Base-by-base conservation (phyloP, 2,113 vertebrate species). In the Argyrosomus japonicus region DNA sequence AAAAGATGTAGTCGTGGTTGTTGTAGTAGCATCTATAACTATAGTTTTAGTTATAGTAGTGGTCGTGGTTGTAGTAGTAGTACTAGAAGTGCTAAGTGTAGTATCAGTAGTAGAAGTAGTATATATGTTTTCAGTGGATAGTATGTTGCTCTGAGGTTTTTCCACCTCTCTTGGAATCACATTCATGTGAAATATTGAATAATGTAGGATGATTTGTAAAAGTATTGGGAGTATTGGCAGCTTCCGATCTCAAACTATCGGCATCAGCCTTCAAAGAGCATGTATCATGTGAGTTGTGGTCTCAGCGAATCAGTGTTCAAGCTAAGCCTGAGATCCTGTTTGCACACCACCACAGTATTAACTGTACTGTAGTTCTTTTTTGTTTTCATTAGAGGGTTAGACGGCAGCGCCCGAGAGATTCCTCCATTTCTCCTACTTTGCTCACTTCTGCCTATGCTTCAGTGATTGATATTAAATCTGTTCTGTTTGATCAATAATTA, bases 401-500 rank as follows among this genome's bases (percentile, higher is more conserved):
- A 86, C 47, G 25, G 85, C 71, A 83, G 74, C 40, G 51, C 87
- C 82, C 45, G 25, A 64, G 86, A 90, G 82, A 77, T 79, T 86
- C 79, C 64, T 79, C 79, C 78, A 82, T 79, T 87, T 63, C 81
- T 89, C 77, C 84, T 87, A 87, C 89, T 87, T 85, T 87, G 88
- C 90, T 92, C 87, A 85, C 88, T 92, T 85, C 86, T 90, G 82
- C 91, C 79, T 73, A 68, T 87, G 90, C 92, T 86, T 87, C 84
- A 86, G 91, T 90, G 89, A 95, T 93, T 92, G 90, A 93, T 92
- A 93, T 94, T 90, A 93, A 93, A 90, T 91, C 90, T 90, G 86
- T 93, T 91, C 89, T 92, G 87, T 92, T 90, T 92, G 88, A 94
- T 94, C 90, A 93, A 94, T 95, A 94, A 94, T 93, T 93, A 87